Evolutionary conservation across 2,888 invertebrate species (phyloP).

Genomic region (Lycaena phlaeas): DNA sequence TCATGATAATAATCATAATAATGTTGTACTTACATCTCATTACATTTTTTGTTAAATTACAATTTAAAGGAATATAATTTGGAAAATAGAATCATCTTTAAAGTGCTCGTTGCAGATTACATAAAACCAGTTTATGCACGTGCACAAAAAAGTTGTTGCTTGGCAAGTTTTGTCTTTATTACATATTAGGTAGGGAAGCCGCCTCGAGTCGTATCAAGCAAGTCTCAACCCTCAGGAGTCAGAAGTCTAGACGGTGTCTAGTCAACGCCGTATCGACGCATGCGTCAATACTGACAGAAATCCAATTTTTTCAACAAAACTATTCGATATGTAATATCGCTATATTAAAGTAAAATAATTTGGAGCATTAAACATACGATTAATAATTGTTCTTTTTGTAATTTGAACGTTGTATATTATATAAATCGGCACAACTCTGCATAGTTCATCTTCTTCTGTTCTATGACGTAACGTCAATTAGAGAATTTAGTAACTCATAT

Average conservation of each 20-base stretch:
- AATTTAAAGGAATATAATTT: too few species aligned
- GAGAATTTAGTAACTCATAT: too few species aligned
- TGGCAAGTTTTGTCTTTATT: not conserved
- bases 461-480: not conserved
- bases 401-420: too few species aligned
- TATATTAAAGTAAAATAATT: too few species aligned
- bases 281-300: slow-evolving; percentile 1
- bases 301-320: not conserved
- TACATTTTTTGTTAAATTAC: too few species aligned
- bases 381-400: too few species aligned
- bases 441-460: not conserved
- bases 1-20: too few species aligned
- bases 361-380: too few species aligned
- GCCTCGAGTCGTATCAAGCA: not conserved
- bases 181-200: not conserved
- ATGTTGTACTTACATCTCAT: too few species aligned
- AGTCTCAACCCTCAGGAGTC: slow-evolving; percentile 1
- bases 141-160: slow-evolving; percentile 1
- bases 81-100: too few species aligned
- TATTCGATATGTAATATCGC: too few species aligned
- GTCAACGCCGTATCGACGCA: slow-evolving; percentile 1
- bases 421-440: not conserved
- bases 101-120: not conserved
- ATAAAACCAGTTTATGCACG: slow-evolving; percentile 4
- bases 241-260: slow-evolving; percentile 3